Conservation (phyloP, 92 coral and sea anemone species). For the Pocillopora meandrina region DNA sequence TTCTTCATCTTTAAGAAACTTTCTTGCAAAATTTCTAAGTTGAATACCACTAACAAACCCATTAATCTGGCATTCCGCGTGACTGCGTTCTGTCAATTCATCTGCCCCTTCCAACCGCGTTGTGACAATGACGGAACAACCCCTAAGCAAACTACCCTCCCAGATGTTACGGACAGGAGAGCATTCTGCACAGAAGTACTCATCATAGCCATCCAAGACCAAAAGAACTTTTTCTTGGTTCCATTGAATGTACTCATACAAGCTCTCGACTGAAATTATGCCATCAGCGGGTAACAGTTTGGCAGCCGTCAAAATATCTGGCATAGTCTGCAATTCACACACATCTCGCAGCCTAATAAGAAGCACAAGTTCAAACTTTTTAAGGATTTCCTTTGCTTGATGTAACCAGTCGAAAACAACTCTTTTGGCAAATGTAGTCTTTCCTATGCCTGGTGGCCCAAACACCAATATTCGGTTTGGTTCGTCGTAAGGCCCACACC, state of each 20-base stretch:
- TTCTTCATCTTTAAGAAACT: neutral
- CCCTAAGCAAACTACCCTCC: neutral
- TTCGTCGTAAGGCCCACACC: neutral
- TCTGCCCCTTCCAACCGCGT: neutral
- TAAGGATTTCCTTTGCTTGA: neutral
- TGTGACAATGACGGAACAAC: neutral
- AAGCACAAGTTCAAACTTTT: neutral
- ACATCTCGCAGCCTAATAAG: constrained; percentile 1
- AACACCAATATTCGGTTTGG: neutral
- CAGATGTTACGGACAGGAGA: neutral
- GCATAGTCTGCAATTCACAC: neutral
- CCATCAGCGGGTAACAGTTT: neutral
- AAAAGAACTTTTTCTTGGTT: constrained; percentile 2
- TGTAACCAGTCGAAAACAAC: neutral
- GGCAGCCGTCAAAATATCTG: constrained; percentile 1
- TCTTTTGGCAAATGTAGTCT: neutral
- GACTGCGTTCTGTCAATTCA: neutral
- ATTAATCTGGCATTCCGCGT: neutral
- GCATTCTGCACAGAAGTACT: neutral
- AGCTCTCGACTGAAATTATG: neutral
- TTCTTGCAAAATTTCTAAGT: neutral
- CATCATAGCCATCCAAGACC: constrained; percentile 4
- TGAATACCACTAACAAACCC: neutral
- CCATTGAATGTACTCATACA: neutral
- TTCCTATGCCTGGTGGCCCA: neutral